Evolutionary conservation across 2,113 vertebrate genomes (phyloP).

Genomic region (Muntiacus reevesi): DNA sequence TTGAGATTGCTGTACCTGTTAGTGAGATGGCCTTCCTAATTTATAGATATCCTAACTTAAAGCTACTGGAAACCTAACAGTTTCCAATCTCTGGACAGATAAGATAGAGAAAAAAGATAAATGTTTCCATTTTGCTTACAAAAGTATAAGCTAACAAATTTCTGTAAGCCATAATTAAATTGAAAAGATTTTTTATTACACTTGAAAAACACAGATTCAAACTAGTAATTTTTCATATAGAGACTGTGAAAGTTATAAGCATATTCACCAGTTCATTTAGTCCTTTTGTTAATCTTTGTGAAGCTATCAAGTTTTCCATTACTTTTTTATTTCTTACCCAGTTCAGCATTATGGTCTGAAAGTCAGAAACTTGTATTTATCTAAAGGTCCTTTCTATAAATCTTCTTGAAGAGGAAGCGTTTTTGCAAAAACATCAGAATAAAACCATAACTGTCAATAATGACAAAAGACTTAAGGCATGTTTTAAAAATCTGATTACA

Average conservation of each 20-base stretch:
- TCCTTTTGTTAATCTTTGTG: background rate
- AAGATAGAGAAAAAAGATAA: background rate
- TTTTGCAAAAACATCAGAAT: background rate
- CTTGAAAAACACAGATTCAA: background rate
- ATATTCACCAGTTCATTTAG: background rate
- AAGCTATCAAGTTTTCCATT: background rate
- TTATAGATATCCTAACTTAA: background rate
- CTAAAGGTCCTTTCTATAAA: background rate
- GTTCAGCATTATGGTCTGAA: background rate
- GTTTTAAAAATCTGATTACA: background rate
- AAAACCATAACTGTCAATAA: background rate
- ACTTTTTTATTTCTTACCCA: background rate
- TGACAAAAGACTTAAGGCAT: background rate
- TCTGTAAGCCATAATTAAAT: background rate
- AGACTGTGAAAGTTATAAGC: background rate
- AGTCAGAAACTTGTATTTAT: background rate
- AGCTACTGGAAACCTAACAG: background rate
- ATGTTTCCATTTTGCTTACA: background rate
- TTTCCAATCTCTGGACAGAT: background rate
- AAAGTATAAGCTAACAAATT: background rate
- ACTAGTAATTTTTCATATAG: background rate
- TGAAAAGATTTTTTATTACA: background rate
- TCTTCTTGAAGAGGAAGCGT: background rate
- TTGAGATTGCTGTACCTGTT: background rate
- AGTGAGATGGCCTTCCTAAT: background rate